Conservation (phyloP, 2,888 invertebrate genomes). For the Ecliptopera silaceata region DNA sequence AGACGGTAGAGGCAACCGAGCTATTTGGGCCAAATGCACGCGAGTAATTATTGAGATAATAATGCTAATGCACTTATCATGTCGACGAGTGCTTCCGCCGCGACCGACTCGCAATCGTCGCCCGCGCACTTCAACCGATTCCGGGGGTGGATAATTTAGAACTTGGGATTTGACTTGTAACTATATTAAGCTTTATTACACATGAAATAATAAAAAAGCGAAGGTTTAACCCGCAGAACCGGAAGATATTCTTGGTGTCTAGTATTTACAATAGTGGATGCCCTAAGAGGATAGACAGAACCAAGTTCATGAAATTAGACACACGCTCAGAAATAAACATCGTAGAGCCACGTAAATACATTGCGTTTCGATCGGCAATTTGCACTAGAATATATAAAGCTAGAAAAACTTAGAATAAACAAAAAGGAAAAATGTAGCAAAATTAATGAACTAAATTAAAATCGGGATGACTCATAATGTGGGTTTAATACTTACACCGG, state of each 20-base stretch:
- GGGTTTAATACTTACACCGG: constrained; percentile 22
- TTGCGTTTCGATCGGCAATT: no score
- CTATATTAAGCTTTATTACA: no score
- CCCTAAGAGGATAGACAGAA: no score
- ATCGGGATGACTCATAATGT: neutral
- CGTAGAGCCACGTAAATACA: no score
- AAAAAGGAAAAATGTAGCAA: neutral
- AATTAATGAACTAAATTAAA: neutral
- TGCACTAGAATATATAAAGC: neutral
- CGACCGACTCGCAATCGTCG: constrained; percentile 39
- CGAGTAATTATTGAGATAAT: constrained; percentile 82
- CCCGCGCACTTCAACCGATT: constrained; percentile 49
- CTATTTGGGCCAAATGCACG: constrained; percentile 80
- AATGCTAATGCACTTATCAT: constrained; percentile 83
- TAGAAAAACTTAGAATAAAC: neutral
- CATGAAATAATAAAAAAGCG: no score
- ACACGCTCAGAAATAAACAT: no score
- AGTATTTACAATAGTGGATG: no score
- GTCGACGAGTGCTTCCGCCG: constrained; percentile 78
- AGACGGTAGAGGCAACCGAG: constrained; percentile 70
- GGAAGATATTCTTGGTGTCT: no score
- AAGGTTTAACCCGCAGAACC: no score
- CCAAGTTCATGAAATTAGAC: no score
- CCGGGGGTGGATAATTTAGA: constrained; percentile 38
- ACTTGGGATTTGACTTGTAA: neutral